Evolutionary conservation across 2,113 vertebrate species (phyloP).

Genomic region (Zapus hudsonius): DNA sequence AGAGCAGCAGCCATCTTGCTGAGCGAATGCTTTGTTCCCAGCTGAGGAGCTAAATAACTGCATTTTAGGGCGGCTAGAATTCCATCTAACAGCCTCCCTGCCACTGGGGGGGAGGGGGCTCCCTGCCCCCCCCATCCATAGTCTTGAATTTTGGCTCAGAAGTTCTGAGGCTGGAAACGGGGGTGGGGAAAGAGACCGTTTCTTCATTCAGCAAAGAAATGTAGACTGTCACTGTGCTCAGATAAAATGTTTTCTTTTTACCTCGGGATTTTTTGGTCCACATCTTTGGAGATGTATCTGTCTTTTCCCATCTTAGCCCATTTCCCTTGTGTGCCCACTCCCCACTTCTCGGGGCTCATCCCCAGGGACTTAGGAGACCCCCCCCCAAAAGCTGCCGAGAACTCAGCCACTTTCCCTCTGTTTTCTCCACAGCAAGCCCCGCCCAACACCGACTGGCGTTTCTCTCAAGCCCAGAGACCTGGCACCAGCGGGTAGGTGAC

Average conservation of each 20-base stretch:
- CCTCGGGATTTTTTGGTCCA: not conserved
- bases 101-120: not conserved
- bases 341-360: not conserved
- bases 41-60: conserved; percentile 48
- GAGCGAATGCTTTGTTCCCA: conserved; percentile 74
- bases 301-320: not conserved
- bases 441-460: conserved; percentile 97
- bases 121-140: not conserved
- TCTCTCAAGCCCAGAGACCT: conserved; percentile 97
- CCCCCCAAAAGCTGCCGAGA: not conserved
- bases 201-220: conserved; percentile 19
- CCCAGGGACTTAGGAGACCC: not conserved
- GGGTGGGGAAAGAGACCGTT: not conserved
- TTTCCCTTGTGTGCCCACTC: not conserved
- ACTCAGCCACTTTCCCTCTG: conserved; percentile 76
- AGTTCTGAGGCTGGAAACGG: not conserved
- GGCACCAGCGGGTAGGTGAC: conserved; percentile 96
- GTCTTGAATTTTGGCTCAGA: conserved; percentile 24
- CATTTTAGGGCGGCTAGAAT: conserved; percentile 18
- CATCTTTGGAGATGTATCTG: conserved; percentile 8
- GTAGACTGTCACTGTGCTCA: conserved; percentile 15
- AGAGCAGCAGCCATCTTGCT: conserved; percentile 77
- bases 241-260: not conserved
- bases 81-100: conserved; percentile 35
- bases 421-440: conserved; percentile 95